Evolutionary conservation across 2,113 vertebrate genomes (phyloP), one percentile per base, ranked within the genome.

Genomic region (Hystrix brachyura): DNA sequence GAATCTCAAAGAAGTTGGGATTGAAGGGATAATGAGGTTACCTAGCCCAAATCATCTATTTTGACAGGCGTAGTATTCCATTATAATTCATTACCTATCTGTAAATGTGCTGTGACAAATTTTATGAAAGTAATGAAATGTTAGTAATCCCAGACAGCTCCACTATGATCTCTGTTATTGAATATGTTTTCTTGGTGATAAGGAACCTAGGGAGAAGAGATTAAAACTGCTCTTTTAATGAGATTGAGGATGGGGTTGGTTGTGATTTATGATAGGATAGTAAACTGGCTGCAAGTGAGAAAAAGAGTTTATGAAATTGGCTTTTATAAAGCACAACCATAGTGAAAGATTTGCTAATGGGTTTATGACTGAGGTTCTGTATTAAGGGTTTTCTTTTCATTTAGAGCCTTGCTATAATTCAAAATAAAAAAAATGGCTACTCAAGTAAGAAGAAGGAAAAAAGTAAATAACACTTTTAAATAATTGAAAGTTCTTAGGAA

Each of bases 121-220:
- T 97, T 95, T 97, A 96, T 81, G 51, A 76, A 96, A 95, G 69
- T 87, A 95, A 95, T 94, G 83, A 97, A 93, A 96, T 97, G 94
- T 98, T 92, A 95, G 96, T 94, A 97, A 97, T 95, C 92, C 78
- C 59, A 84, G 79, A 90, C 67, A 96, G 83, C 53, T 89, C 86
- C 19, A 55, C 79, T 74, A 87, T 84, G 80, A 95, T 97, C 83
- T 97, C 79, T 97, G 93, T 17, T 80, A 87, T 15, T 91, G 87
- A 90, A 90, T 94, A 95, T 96, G 80, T 97, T 96, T 97, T 96
- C 57, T 89, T 93, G 53, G 25, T 76, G 92, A 94, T 95, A 96
- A 94, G 90, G 53, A 93, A 92, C 51, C 64, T 87, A 94, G 34
- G 19, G 34, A 97, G 92, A 96, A 95, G 76, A 95, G 87, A 94